phyloP scores from a whole-genome alignment of 1,140 invertebrate genomes.

The Heliconius eleuchia region DNA sequence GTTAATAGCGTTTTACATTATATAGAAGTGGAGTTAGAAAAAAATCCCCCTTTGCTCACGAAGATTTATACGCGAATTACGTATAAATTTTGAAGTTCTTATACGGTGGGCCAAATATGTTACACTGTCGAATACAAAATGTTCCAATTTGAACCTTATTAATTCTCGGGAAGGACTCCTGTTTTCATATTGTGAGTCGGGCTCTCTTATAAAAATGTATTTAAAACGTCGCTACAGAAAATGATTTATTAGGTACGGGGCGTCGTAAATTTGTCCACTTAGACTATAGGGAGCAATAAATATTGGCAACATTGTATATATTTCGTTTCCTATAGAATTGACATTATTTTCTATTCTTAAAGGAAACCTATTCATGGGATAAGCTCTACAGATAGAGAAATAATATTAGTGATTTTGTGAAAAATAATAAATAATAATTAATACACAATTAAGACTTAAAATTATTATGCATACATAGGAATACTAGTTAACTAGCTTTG shows the following conservation, averaged over 20 bases:
- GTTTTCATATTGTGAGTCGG: conserved; percentile 51
- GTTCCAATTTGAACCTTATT: conserved; percentile 21
- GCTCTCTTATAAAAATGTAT: conserved; percentile 80
- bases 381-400: background rate
- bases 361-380: conserved; percentile 23
- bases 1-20: conserved; percentile 77
- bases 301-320: conserved; percentile 52
- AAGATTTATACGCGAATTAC: conserved; percentile 81
- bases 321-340: conserved; percentile 43
- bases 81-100: conserved; percentile 70
- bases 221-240: conserved; percentile 75
- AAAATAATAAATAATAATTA: background rate
- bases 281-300: conserved; percentile 70
- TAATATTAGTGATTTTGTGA: background rate
- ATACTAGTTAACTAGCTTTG: too few species aligned
- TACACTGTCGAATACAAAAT: background rate
- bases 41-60: conserved; percentile 58
- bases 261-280: conserved; percentile 79
- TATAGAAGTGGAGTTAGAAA: conserved; percentile 54
- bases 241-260: conserved; percentile 74
- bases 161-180: background rate
- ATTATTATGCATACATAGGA: background rate
- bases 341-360: conserved; percentile 36
- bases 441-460: background rate
- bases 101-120: conserved; percentile 30